phyloP scores from a whole-genome alignment of 1,140 invertebrate genomes.

The Homarus americanus region DNA sequence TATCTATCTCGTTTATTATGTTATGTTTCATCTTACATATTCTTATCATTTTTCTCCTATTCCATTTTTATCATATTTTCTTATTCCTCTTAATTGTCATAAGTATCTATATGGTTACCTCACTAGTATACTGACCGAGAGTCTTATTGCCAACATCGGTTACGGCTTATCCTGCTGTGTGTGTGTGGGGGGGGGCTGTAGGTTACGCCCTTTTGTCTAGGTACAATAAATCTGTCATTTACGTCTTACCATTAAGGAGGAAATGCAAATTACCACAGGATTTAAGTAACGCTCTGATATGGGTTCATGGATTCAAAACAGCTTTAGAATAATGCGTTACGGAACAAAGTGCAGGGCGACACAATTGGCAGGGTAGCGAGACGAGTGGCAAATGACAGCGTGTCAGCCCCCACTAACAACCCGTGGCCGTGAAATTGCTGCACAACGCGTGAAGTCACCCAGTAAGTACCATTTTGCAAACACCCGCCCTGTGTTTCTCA shows the following conservation, averaged over 20 bases:
- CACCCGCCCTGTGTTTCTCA: neutral
- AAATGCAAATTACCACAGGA: neutral
- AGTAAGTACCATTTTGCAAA: neutral
- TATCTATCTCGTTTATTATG: no score
- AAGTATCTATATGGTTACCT: no score
- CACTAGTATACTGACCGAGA: no score
- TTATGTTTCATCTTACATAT: no score
- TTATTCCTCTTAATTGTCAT: no score
- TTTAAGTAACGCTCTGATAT: neutral
- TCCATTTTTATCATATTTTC: no score
- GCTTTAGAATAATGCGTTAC: neutral
- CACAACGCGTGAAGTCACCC: neutral
- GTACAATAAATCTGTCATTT: neutral
- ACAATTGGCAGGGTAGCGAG: neutral
- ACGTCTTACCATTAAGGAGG: neutral
- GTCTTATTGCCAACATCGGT: no score
- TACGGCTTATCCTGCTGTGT: no score
- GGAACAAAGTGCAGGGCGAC: no score
- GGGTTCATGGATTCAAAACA: neutral
- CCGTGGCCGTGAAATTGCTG: neutral
- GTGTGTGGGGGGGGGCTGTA: no score
- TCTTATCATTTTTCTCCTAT: no score
- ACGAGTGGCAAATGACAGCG: neutral
- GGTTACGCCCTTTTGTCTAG: neutral
- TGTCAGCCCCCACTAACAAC: neutral